Conservation (phyloP, 1,140 invertebrate genomes). For the Drosophila sproati region DNA sequence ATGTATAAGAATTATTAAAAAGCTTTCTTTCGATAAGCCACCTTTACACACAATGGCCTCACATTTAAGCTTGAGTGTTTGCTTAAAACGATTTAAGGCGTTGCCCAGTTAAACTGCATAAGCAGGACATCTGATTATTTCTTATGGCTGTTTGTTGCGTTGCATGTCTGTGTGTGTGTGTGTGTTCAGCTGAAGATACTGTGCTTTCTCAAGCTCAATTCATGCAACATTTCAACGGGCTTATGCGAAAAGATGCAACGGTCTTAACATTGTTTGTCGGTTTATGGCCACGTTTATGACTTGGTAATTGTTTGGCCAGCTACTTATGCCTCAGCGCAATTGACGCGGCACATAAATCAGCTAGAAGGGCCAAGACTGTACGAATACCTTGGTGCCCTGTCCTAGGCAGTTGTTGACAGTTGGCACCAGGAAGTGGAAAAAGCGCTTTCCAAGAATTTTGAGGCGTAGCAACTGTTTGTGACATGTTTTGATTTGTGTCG, state of each 20-base stretch:
- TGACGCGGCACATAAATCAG: constrained; percentile 66
- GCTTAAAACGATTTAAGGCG: constrained; percentile 72
- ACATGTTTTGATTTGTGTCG: constrained; percentile 82
- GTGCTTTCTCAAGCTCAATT: constrained; percentile 5
- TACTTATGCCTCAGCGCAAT: constrained; percentile 43
- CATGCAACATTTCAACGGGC: constrained; percentile 2
- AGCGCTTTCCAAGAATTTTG: constrained; percentile 70
- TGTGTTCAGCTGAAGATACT: background rate
- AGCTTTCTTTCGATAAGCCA: constrained; percentile 72
- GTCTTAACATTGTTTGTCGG: constrained; percentile 19
- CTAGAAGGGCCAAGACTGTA: constrained; percentile 15
- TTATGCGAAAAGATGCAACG: constrained; percentile 13
- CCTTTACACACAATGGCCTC: constrained; percentile 59
- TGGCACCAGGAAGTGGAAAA: constrained; percentile 70
- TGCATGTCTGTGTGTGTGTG: constrained; percentile 1
- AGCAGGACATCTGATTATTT: constrained; percentile 70
- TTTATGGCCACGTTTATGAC: constrained; percentile 41
- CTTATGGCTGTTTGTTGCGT: constrained; percentile 1
- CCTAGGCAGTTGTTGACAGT: constrained; percentile 44
- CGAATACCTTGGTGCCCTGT: constrained; percentile 1
- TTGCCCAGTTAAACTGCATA: constrained; percentile 48
- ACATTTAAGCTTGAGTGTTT: constrained; percentile 62
- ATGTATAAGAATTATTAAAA: constrained; percentile 75
- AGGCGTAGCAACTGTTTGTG: constrained; percentile 83
- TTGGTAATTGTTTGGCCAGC: constrained; percentile 52